A percentile compares a stretch with the other conserved stretches of the same genome.
Evolutionary conservation across 2,888 invertebrate genomes (phyloP).

Genomic region (Chrysopilus asiliformis): DNA sequence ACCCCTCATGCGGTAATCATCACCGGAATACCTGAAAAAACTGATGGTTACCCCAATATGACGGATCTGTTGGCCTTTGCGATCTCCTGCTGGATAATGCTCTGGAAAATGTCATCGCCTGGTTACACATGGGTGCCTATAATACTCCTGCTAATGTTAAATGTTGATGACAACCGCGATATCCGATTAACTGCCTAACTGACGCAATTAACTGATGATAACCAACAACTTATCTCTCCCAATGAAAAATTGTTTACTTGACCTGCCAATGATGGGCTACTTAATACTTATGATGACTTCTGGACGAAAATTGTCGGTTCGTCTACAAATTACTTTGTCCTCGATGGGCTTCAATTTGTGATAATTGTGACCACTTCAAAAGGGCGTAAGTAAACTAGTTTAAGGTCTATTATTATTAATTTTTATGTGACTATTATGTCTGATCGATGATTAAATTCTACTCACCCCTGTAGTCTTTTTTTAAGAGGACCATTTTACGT

Average conservation of each 20-base stretch:
- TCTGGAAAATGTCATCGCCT: too few species aligned
- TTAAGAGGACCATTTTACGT: not conserved
- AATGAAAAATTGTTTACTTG: conserved; percentile 3
- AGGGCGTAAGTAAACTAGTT: conserved; percentile 13
- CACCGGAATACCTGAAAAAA: too few species aligned
- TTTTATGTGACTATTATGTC: not conserved
- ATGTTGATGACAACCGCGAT: too few species aligned
- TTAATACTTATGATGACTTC: conserved; percentile 4
- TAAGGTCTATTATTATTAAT: conserved; percentile 1
- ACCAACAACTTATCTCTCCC: too few species aligned
- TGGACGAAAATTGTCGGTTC: conserved; percentile 1
- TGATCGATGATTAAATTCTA: too few species aligned
- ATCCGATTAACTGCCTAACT: too few species aligned
- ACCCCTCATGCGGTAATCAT: too few species aligned
- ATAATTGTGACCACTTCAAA: conserved; percentile 5
- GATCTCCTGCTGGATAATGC: too few species aligned
- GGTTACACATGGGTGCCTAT: too few species aligned
- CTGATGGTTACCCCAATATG: too few species aligned
- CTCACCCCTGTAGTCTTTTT: not conserved
- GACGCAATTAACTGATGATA: not conserved
- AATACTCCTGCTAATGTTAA: too few species aligned
- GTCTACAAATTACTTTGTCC: conserved; percentile 2
- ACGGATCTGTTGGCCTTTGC: too few species aligned
- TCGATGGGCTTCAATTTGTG: conserved; percentile 2
- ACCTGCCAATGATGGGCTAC: conserved; percentile 6